A percentile compares a stretch with the other conserved stretches of the same genome.
These are phyloP conservation scores for Sarcophaga rosellei DNA, from an alignment of 2,888 invertebrate genomes.

Conservation along the genomic window DNA sequence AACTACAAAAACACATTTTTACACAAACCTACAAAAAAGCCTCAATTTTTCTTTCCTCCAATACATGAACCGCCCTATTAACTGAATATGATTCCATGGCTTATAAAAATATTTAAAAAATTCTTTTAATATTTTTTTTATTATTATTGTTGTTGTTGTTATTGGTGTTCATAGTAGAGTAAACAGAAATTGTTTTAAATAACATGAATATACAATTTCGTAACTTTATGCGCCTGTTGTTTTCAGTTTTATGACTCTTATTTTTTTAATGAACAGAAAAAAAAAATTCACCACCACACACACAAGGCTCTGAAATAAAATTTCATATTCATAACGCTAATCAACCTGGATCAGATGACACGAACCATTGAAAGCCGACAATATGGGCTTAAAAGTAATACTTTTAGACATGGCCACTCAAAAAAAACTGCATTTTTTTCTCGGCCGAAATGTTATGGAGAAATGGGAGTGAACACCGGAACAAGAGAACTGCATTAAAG, in stretches of 20 bases:
- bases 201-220: constrained; percentile 39
- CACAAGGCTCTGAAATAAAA: too few relatives aligned
- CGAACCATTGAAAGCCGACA: neutral
- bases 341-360: constrained; percentile 39
- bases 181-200: constrained; percentile 37
- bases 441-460: too few relatives aligned
- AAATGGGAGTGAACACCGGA: too few relatives aligned
- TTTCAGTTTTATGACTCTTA: constrained; percentile 12
- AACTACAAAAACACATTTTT: neutral
- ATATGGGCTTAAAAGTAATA: neutral
- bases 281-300: neutral
- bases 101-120: constrained; percentile 19
- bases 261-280: neutral
- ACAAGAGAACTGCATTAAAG: too few relatives aligned
- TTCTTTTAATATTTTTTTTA: neutral
- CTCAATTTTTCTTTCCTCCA: neutral
- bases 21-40: neutral
- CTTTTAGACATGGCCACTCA: neutral
- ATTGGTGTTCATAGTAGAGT: neutral
- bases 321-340: constrained; percentile 34
- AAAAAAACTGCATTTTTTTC: too few relatives aligned
- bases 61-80: neutral
- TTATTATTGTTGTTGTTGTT: too few relatives aligned
- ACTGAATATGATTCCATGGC: neutral
- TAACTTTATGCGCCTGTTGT: constrained; percentile 8